phyloP scores from a whole-genome alignment of 2,113 vertebrate species.

The Phrynocephalus versicolor region DNA sequence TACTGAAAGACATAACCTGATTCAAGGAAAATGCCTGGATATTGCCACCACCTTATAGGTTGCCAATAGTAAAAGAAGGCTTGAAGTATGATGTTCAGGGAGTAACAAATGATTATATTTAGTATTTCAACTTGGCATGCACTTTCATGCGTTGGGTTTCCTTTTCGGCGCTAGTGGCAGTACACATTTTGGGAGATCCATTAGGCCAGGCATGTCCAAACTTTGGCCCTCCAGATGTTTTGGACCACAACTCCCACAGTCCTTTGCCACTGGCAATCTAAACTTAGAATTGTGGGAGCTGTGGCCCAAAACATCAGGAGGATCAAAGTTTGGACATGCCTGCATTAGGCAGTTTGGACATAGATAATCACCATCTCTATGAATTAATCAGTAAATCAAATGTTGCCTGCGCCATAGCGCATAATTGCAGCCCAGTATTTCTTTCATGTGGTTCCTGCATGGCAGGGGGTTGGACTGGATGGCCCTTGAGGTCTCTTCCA shows the following conservation, averaged over 20 bases:
- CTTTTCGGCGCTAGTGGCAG: slow-evolving; percentile 39
- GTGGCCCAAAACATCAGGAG: too few relatives aligned
- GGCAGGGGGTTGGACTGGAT: too few relatives aligned
- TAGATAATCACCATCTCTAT: slow-evolving; percentile 11
- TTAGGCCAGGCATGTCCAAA: too few relatives aligned
- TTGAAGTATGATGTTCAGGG: not conserved
- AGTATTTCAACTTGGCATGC: slow-evolving; percentile 13
- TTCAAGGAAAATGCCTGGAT: not conserved
- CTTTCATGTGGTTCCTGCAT: too few relatives aligned
- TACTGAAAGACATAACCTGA: not conserved
- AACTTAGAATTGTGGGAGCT: too few relatives aligned
- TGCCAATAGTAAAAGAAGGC: not conserved
- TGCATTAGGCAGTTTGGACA: not conserved
- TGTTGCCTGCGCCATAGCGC: slow-evolving; percentile 1
- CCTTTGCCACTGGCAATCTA: too few relatives aligned
- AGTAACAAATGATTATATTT: slow-evolving; percentile 32
- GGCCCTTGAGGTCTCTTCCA: too few relatives aligned
- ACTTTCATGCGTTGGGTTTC: slow-evolving; percentile 36
- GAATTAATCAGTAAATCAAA: fast-evolving
- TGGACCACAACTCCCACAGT: too few relatives aligned
- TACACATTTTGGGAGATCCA: slow-evolving; percentile 15
- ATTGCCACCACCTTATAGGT: not conserved
- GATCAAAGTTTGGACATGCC: too few relatives aligned
- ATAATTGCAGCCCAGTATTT: fast-evolving
- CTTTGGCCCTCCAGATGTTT: too few relatives aligned